phyloP scores from a whole-genome alignment of 2,888 invertebrate genomes.

The Celastrina argiolus region DNA sequence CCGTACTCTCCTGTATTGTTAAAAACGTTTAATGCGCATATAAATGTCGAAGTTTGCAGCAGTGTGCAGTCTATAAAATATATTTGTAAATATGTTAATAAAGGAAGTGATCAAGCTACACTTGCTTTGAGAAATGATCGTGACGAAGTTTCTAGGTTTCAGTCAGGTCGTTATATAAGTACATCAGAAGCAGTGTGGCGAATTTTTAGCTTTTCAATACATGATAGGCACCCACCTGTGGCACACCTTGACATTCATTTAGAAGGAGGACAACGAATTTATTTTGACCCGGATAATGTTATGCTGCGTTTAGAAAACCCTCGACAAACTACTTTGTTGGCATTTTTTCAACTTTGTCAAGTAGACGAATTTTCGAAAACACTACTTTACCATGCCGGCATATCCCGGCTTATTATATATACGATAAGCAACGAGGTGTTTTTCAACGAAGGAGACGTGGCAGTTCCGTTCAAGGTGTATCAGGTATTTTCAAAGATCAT shows the following conservation, averaged over 20 bases:
- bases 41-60: constrained; percentile 30
- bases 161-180: constrained; percentile 33
- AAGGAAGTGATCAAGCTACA: constrained; percentile 16
- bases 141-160: constrained; percentile 32
- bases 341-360: not conserved
- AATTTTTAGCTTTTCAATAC: not conserved
- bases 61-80: constrained; percentile 32
- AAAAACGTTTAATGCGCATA: constrained; percentile 32
- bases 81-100: constrained; percentile 39
- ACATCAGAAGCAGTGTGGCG: constrained; percentile 21
- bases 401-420: constrained; percentile 30
- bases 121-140: constrained; percentile 31
- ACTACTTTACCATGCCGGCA: constrained; percentile 28
- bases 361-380: not conserved
- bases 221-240: constrained; percentile 8
- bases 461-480: constrained; percentile 32
- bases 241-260: constrained; percentile 15
- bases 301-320: not conserved
- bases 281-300: constrained; percentile 7
- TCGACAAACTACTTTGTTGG: constrained; percentile 1
- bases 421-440: constrained; percentile 31
- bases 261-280: constrained; percentile 11
- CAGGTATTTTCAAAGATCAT: constrained; percentile 33
- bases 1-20: constrained; percentile 35
- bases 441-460: constrained; percentile 32